Conservation (phyloP, 2,888 invertebrate genomes). For the Ephialtes manifestator region DNA sequence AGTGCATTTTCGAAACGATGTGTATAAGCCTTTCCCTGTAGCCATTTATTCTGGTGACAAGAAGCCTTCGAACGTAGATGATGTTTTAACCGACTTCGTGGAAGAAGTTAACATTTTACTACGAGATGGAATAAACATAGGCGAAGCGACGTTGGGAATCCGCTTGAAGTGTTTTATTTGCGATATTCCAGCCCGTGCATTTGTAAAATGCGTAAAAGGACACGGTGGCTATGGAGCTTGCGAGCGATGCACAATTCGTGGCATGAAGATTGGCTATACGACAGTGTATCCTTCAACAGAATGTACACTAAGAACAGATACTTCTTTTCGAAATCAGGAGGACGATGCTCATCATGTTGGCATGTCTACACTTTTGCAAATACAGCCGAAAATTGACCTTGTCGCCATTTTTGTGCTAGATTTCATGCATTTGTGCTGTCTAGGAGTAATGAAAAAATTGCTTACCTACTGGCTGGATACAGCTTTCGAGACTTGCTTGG, state of each 20-base stretch:
- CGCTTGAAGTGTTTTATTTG: conserved; percentile 61
- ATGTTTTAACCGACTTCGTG: conserved; percentile 45
- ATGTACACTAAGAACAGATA: background rate
- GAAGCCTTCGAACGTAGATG: conserved; percentile 53
- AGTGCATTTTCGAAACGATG: conserved; percentile 29
- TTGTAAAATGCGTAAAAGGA: conserved; percentile 55
- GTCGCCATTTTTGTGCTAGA: conserved; percentile 6
- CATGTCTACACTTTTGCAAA: background rate
- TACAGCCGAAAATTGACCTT: conserved; percentile 2
- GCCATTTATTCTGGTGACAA: conserved; percentile 61
- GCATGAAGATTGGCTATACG: background rate
- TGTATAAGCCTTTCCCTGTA: conserved; percentile 64
- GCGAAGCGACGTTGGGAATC: conserved; percentile 22
- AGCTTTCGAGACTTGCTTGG: background rate
- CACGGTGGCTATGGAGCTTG: conserved; percentile 57
- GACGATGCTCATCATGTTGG: background rate
- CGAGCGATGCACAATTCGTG: conserved; percentile 52
- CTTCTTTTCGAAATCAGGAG: conserved; percentile 5
- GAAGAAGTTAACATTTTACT: conserved; percentile 28
- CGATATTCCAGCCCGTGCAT: conserved; percentile 59
- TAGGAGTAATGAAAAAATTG: conserved; percentile 13
- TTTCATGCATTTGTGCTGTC: conserved; percentile 23
- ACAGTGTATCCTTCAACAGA: conserved; percentile 16
- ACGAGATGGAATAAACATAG: conserved; percentile 14
- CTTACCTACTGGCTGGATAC: background rate